Percentiles rank a stretch among this genome's conserved stretches.
phyloP scores from a whole-genome alignment of 2,888 invertebrate species.

The Pelosia muscerda region DNA sequence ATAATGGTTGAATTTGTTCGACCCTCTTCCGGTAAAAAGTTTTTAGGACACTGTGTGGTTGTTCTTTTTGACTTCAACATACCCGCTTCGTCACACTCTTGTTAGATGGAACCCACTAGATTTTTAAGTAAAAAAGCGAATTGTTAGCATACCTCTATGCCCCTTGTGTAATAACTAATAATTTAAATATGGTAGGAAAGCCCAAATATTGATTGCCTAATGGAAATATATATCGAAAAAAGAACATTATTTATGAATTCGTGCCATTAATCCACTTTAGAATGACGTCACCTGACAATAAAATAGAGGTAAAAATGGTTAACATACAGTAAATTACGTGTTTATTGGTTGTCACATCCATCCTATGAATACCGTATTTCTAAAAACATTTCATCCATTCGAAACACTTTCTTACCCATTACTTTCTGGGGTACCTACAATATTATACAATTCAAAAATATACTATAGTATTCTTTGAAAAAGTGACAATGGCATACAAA shows the following conservation, averaged over 20 bases:
- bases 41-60: background rate
- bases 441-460: slow-evolving; percentile 23
- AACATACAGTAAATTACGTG: background rate
- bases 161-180: background rate
- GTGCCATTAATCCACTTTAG: background rate
- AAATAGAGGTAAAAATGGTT: slow-evolving; percentile 1
- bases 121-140: background rate
- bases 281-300: slow-evolving; percentile 6
- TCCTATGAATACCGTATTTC: slow-evolving; percentile 10
- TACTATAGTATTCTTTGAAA: slow-evolving; percentile 27
- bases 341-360: slow-evolving; percentile 5
- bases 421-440: slow-evolving; percentile 19
- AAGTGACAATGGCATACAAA: slow-evolving; percentile 25
- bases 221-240: background rate
- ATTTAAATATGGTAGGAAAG: background rate
- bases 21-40: background rate
- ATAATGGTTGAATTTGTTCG: background rate
- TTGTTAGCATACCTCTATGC: background rate
- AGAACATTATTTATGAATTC: background rate
- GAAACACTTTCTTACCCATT: slow-evolving; percentile 24
- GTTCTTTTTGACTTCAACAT: background rate
- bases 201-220: background rate
- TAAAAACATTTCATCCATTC: slow-evolving; percentile 13
- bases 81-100: background rate
- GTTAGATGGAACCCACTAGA: background rate